Conservation (phyloP, 2,888 invertebrate genomes). For the Dichetophora obliterata region DNA sequence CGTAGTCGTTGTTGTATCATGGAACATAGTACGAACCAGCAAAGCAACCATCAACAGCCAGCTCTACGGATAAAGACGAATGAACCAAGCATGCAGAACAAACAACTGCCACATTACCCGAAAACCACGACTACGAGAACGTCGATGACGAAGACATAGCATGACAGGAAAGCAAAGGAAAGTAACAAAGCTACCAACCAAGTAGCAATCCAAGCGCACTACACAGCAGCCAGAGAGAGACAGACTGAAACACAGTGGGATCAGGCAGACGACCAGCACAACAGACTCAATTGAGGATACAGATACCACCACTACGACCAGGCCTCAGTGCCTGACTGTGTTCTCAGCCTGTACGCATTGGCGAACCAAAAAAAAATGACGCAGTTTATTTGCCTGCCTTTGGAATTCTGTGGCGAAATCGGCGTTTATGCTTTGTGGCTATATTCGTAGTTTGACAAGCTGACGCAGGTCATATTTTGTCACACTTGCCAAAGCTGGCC, state of each 20-base stretch:
- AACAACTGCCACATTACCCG: slow-evolving; percentile 50
- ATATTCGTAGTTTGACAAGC: slow-evolving; percentile 34
- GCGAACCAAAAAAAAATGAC: background rate
- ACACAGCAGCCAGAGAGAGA: slow-evolving; percentile 31
- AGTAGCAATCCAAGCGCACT: slow-evolving; percentile 28
- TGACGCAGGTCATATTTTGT: slow-evolving; percentile 42
- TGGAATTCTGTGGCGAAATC: slow-evolving; percentile 5
- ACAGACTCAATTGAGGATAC: slow-evolving; percentile 32
- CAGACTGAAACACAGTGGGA: slow-evolving; percentile 13
- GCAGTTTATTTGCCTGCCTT: slow-evolving; percentile 1
- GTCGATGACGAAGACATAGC: slow-evolving; percentile 47
- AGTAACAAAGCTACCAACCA: slow-evolving; percentile 38
- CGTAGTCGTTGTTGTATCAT: too few species aligned
- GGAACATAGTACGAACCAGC: slow-evolving; percentile 47
- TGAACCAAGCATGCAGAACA: slow-evolving; percentile 44
- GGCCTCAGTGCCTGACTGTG: slow-evolving; percentile 10
- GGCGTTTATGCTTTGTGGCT: slow-evolving; percentile 35
- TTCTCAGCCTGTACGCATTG: slow-evolving; percentile 12
- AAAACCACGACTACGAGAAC: slow-evolving; percentile 46
- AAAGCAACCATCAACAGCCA: slow-evolving; percentile 43
- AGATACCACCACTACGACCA: slow-evolving; percentile 27
- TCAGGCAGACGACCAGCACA: slow-evolving; percentile 11
- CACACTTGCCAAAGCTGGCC: background rate
- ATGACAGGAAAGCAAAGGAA: slow-evolving; percentile 34
- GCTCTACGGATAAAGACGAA: slow-evolving; percentile 8